Percentiles rank a stretch among this genome's conserved stretches.
Conservation (phyloP, 2,888 invertebrate genomes). For the Acrobasis suavella region DNA sequence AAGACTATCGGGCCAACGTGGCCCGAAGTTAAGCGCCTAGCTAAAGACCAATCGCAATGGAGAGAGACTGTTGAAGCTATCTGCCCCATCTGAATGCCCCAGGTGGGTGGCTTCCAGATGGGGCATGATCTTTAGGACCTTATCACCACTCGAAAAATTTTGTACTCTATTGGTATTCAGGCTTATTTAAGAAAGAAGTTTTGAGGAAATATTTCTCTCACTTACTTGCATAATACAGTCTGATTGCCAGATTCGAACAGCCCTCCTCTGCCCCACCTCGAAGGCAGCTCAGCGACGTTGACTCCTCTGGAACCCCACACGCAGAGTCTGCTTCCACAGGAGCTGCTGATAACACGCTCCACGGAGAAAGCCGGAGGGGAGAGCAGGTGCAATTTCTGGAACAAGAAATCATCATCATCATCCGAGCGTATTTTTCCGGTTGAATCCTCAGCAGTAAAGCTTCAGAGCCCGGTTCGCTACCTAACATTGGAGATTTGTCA, state of each 20-base stretch:
- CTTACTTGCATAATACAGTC: conserved; percentile 88
- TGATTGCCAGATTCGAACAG: conserved; percentile 86
- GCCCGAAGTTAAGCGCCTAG: too few species aligned
- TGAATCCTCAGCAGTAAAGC: too few species aligned
- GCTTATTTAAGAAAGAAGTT: neutral
- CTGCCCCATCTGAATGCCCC: too few species aligned
- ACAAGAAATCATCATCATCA: conserved; percentile 30
- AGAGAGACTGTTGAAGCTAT: too few species aligned
- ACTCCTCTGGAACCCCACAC: conserved; percentile 88
- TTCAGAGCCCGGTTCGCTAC: too few species aligned
- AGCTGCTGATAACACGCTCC: conserved; percentile 85
- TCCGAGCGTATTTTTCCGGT: too few species aligned
- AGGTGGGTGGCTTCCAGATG: too few species aligned
- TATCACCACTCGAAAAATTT: too few species aligned
- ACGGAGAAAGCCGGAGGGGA: conserved; percentile 87
- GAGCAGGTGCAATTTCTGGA: conserved; percentile 86
- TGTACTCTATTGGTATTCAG: neutral
- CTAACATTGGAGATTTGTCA: too few species aligned
- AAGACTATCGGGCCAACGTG: too few species aligned
- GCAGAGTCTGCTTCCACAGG: conserved; percentile 85
- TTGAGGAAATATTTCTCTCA: conserved; percentile 30
- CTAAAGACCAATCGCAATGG: too few species aligned
- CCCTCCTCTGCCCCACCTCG: conserved; percentile 86
- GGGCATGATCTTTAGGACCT: too few species aligned
- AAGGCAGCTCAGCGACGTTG: conserved; percentile 87